Evolutionary conservation across 2,113 vertebrate genomes (phyloP).

Genomic region (Seriola quinqueradiata): DNA sequence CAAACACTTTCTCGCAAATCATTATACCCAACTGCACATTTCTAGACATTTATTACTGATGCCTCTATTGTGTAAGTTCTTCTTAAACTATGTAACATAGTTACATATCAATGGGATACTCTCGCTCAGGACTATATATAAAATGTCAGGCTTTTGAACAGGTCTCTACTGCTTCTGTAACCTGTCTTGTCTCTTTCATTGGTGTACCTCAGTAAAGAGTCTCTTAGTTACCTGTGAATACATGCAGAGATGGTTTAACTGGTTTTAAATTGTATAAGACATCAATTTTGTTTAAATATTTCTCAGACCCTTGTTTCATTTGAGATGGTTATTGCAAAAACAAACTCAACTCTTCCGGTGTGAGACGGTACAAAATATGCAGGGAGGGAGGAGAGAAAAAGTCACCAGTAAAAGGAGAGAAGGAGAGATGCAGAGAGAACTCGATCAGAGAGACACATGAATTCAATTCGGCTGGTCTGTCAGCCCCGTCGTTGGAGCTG

Average conservation of each 20-base stretch:
- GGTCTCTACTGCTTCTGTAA: neutral
- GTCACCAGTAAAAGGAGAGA: constrained; percentile 2
- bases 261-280: neutral
- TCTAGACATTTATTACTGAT: constrained; percentile 37
- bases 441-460: constrained; percentile 43
- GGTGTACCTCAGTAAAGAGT: neutral
- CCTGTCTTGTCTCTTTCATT: no score
- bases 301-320: neutral
- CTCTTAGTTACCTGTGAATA: neutral
- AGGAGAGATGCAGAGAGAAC: constrained; percentile 13
- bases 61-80: neutral
- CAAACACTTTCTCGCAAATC: neutral
- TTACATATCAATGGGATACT: neutral
- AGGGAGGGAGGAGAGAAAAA: neutral
- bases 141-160: constrained; percentile 12
- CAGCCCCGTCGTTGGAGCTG: constrained; percentile 57
- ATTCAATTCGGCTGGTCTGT: constrained; percentile 66
- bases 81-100: neutral
- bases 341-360: neutral
- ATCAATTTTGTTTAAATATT: neutral
- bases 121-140: neutral
- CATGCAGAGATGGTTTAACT: neutral
- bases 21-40: neutral
- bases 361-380: neutral
- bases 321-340: neutral